Evolutionary conservation across 2,888 invertebrate species (phyloP), one percentile per base, ranked within the genome.

Genomic region (Lepidochitona cinerea): DNA sequence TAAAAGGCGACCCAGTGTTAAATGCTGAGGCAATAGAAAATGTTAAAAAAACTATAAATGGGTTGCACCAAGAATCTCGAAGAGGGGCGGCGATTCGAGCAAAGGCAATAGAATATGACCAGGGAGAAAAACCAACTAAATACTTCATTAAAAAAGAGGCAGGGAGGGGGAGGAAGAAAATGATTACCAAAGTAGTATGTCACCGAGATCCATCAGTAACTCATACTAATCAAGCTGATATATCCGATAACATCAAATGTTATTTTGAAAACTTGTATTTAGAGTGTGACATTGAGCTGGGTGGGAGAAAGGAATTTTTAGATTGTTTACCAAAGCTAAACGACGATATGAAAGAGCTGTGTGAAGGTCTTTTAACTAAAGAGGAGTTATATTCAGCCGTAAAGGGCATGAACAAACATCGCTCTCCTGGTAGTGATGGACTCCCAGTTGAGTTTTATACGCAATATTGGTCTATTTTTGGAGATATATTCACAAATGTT

Each of bases 81-180:
- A 3, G n/a, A n/a, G 5, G 5, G 26, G 23, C 59, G 23, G 59
- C 29, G 18, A 59, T 59, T 26, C 23, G 59, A 14, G 59, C 59
- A 4, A 59, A 59, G 26, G 59, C 59, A 14, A 32, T 59, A 23
- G 12, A 59, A 29, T 59, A 29, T 59, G 26, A 59, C 12, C 26
- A 59, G 59, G 32, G 59, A 29, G 59, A 59, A 59, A 59, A 59
- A 59, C 59, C 59, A 29, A 29, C 26, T 18, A 59, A 59, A 59
- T 59, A 59, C 26, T 59, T 59, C 59, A 23, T 59, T 26, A 59
- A 26, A 29, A 23, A 32, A 59, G 59, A 59, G 26, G 32, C 12
- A 29, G 59, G 59, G 23, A 59, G 59, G 32, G 59, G 29, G 14
- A 29, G 32, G 29, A 59, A 59, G 59, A 59, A 59, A 26, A 59